Evolutionary conservation across 2,113 vertebrate species (phyloP), one percentile per base, ranked within the genome.

Genomic region (Myotis lucifugus): DNA sequence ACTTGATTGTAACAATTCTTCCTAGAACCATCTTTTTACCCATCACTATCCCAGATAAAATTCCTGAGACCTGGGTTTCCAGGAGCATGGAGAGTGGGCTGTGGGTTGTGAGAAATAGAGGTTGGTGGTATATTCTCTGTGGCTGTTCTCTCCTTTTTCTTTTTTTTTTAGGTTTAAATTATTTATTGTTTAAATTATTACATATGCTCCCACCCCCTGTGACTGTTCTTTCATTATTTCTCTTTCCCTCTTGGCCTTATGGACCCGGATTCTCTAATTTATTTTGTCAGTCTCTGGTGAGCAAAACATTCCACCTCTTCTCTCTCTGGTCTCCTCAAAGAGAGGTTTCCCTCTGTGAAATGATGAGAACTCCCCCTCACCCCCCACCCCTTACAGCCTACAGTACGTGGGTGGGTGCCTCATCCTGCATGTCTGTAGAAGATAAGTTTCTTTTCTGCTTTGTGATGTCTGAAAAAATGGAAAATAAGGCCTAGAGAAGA

Each of bases 361-460:
- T 78, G 12, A 95, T 87, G 59, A 61, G 59, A 61, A 61, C 4
- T 56, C 70, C 72, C 13, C 32, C 3, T 7, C 1, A 3, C 54
- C 5, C 25, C 59, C 46, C 8, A 1, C 25, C 59, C 6, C 14
- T 52, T 76, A 46, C 14, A 81, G 81, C n/a, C 46, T 50, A 52
- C 13, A 34, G 5, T 54, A 86, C 70, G 90, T 88, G 70, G 74
- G 79, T 77, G 64, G 88, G 50, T 21, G 10, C 12, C n/a, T 72
- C 8, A 3, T 74, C 42, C 67, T 48, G 40, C 6, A 18, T 64
- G 11, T 92, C 32, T 81, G 14, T 9, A 11, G 21, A 56, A 89
- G 76, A 6, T 72, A 54, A 96, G 93, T 96, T 96, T 97, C 91
- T 94, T 94, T 96, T 96, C 95, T 96, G n/a, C 85, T 89, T 48